A percentile compares a stretch with the other conserved stretches of the same genome.
Evolutionary conservation across 2,888 invertebrate genomes (phyloP).

Genomic region (Azorinus chamasolen): DNA sequence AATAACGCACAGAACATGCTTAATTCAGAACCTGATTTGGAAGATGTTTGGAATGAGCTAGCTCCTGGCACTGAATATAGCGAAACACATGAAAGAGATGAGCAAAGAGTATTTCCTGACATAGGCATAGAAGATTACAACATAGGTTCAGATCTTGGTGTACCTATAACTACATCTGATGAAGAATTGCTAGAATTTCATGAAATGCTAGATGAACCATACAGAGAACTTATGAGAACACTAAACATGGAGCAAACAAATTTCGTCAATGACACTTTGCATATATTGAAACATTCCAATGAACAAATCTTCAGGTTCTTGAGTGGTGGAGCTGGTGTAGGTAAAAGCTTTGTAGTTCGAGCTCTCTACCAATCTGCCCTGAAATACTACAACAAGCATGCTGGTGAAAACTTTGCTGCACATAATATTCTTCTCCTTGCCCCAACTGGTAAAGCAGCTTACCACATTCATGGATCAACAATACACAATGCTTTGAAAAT

Average conservation of each 20-base stretch:
- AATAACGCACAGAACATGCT: constrained; percentile 40
- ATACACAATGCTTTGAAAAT: constrained; percentile 39
- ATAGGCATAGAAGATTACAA: constrained; percentile 52
- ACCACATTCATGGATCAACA: constrained; percentile 45
- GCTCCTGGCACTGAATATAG: constrained; percentile 55
- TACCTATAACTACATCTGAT: constrained; percentile 20
- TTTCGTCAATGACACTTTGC: constrained; percentile 62
- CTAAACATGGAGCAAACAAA: too few relatives aligned
- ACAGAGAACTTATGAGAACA: constrained; percentile 66
- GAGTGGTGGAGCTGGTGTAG: constrained; percentile 44
- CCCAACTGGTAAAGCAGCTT: too few relatives aligned
- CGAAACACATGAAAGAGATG: too few relatives aligned
- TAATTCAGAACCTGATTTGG: constrained; percentile 21
- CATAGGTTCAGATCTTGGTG: constrained; percentile 53
- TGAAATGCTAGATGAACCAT: constrained; percentile 63
- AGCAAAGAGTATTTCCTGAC: constrained; percentile 28
- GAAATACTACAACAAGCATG: constrained; percentile 10
- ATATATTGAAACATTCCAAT: constrained; percentile 40
- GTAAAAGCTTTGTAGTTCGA: constrained; percentile 41
- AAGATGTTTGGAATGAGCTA: constrained; percentile 51
- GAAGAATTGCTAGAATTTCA: background rate
- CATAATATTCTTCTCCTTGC: constrained; percentile 33
- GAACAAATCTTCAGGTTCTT: constrained; percentile 50
- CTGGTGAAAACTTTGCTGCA: constrained; percentile 4
- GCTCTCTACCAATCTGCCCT: constrained; percentile 32